Evolutionary conservation across 92 coral and sea anemone species (phyloP), one percentile per base, ranked within the genome.

Genomic region (Palythoa grandis): DNA sequence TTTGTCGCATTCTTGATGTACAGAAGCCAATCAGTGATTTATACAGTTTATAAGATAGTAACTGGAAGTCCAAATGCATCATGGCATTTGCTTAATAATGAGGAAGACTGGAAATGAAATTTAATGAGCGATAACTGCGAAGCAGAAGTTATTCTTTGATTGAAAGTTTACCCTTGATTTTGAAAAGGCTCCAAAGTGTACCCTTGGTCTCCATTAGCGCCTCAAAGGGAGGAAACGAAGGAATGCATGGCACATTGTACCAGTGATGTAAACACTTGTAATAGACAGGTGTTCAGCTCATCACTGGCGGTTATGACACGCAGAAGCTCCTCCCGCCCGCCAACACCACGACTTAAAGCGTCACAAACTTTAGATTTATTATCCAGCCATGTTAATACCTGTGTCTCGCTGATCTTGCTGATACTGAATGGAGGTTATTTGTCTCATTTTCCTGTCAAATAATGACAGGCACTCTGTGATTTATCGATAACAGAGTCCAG

Each of bases 341-440:
- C 82, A 25, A 4, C 17, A 20, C 66, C 23, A 8, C 17, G 22
- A 47, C 16, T 40, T 15, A 54, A 25, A 14, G 24, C 73, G 63
- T n/a, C 74, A 50, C 16, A 22, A n/a, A 2, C 37, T 39, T 66
- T 76, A 48, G 25, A 14, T 29, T 29, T 29, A 11, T 29, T 52
- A 20, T 65, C 20, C 85, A 25, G 85, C 85, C 85, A 52, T 11
- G 48, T 2, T 80, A 80, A 80, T 80, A 80, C 85, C 29, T 68
- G 23, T 80, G 85, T 80, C 85, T 80, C 74, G 19, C 7, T 40
- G 85, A 80, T 80, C 75, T 20, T 53, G 22, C 85, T 80, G 85
- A 80, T 80, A 80, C 58, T 65, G 29, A 52, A 47, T 68, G 25
- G n/a, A 38, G 74, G 61, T 52, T 63, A 80, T 66, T 80, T 80